Evolutionary conservation across 2,797 vertebrate species (phyloP).

Genomic region (Setipinna tenuifilis): DNA sequence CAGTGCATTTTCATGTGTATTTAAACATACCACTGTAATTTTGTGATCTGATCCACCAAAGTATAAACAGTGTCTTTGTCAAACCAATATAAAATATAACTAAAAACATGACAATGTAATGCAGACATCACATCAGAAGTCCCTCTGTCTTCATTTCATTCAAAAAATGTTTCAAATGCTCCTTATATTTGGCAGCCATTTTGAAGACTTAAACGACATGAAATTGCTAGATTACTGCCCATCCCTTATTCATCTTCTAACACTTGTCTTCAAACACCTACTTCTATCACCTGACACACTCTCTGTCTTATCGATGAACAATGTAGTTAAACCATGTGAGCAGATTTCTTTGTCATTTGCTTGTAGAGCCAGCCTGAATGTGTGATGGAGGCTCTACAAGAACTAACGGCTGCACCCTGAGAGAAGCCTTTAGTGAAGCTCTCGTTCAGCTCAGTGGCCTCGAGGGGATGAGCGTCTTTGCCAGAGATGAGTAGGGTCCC

Average conservation of each 20-base stretch:
- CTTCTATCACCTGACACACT: background rate
- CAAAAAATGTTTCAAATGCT: background rate
- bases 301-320: background rate
- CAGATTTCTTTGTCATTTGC: background rate
- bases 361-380: background rate
- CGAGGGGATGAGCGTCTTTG: background rate
- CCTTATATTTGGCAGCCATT: background rate
- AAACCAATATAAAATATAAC: background rate
- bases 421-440: background rate
- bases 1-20: too few species aligned
- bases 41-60: too few species aligned
- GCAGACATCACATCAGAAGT: background rate
- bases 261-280: background rate
- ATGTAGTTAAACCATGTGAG: background rate
- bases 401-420: background rate
- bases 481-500: constrained; percentile 10
- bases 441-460: background rate
- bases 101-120: background rate
- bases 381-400: background rate
- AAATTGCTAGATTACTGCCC: background rate
- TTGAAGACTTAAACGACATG: background rate
- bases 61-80: too few species aligned
- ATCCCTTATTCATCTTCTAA: background rate
- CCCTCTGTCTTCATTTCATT: background rate
- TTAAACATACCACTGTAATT: too few species aligned